A percentile compares a stretch with the other conserved stretches of the same genome.
Evolutionary conservation across 2,797 vertebrate species (phyloP).

Genomic region (Eulemur coronatus): DNA sequence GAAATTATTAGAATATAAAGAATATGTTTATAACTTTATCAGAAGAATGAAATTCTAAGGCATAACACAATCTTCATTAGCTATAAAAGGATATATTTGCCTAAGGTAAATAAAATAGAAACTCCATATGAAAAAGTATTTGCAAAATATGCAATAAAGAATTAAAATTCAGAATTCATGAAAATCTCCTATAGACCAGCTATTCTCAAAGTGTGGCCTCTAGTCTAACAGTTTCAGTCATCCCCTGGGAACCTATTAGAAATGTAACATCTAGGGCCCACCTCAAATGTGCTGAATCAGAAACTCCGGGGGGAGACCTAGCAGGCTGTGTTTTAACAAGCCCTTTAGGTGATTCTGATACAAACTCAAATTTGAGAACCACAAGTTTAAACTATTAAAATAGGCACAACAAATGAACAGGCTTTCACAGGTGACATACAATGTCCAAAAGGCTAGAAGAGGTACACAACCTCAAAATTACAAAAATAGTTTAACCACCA

Average conservation of each 20-base stretch:
- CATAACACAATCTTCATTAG: background rate
- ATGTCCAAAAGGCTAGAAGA: background rate
- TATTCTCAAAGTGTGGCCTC: background rate
- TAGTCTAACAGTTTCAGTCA: background rate
- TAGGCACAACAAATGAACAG: background rate
- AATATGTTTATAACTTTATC: background rate
- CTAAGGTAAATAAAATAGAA: background rate
- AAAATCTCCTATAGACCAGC: background rate
- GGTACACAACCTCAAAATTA: background rate
- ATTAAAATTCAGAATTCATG: conserved; percentile 31
- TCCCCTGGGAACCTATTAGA: background rate
- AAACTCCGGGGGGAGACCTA: background rate
- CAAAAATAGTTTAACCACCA: background rate
- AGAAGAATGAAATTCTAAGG: background rate
- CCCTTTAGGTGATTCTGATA: background rate
- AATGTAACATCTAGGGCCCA: background rate
- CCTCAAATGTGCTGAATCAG: background rate
- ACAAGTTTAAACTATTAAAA: conserved; percentile 22
- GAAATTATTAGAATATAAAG: conserved; percentile 12
- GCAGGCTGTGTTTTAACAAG: background rate
- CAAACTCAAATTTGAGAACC: background rate
- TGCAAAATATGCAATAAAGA: background rate
- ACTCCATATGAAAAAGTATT: background rate
- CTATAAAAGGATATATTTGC: background rate
- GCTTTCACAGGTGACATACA: background rate